Percentiles rank a stretch among this genome's conserved stretches.
Conservation (phyloP, 2,888 invertebrate genomes). For the Caenorhabditis doughertyi region DNA sequence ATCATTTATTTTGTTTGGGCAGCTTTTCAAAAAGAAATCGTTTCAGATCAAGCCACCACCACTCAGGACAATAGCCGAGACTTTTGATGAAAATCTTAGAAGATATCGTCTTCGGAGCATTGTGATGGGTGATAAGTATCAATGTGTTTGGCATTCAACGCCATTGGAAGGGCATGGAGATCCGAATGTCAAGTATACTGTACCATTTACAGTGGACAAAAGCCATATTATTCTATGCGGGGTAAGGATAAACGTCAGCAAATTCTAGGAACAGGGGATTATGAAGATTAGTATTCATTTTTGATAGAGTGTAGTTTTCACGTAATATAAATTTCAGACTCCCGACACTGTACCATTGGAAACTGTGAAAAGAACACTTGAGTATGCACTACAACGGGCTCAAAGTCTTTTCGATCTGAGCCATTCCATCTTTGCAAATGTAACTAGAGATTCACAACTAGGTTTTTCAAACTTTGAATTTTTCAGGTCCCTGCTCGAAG, state of each 20-base stretch:
- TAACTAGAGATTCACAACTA: background rate
- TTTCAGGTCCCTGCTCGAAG: background rate
- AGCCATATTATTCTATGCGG: background rate
- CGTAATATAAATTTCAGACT: background rate
- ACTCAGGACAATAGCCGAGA: background rate
- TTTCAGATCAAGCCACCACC: background rate
- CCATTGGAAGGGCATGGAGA: slow-evolving; percentile 7
- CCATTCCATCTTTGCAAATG: background rate
- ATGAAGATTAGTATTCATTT: background rate
- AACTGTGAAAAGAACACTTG: background rate
- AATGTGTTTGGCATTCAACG: slow-evolving; percentile 3
- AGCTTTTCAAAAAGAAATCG: background rate
- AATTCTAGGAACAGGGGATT: background rate
- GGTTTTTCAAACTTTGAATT: background rate
- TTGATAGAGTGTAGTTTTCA: background rate
- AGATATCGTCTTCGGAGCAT: background rate
- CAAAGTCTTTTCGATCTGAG: background rate
- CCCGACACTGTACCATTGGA: background rate
- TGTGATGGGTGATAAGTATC: background rate
- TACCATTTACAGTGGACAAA: slow-evolving; percentile 35
- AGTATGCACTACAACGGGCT: background rate
- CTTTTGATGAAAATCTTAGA: background rate
- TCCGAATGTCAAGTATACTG: background rate
- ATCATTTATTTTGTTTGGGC: background rate
- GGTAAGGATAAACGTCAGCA: background rate